Percentiles rank a stretch among this genome's conserved stretches.
These are phyloP conservation scores for Sarcoramphus papa DNA, from an alignment of 2,797 vertebrate species.

Conservation along the genomic window DNA sequence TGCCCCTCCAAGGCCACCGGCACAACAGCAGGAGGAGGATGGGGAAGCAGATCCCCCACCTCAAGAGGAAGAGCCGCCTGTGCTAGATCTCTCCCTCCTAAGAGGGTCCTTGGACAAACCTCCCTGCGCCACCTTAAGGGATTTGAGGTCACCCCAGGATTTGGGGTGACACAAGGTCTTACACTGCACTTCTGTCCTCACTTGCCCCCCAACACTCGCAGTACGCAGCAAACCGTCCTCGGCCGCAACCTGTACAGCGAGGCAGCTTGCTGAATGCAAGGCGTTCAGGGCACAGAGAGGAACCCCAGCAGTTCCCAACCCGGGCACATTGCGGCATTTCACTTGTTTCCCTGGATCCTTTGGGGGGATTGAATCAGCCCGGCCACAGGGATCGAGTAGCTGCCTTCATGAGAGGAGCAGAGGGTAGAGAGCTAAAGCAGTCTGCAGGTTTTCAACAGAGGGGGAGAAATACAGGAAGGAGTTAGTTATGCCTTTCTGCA, in stretches of 20 bases:
- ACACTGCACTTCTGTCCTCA: neutral
- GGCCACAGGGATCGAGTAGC: neutral
- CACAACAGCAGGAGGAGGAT: neutral
- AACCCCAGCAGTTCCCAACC: neutral
- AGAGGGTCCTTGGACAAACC: neutral
- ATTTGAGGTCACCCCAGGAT: neutral
- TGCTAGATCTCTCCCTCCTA: neutral
- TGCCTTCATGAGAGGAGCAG: neutral
- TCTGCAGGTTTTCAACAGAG: neutral
- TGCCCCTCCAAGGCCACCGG: neutral
- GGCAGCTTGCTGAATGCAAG: neutral
- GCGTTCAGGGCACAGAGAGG: neutral
- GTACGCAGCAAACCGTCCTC: rapidly evolving
- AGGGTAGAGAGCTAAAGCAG: neutral
- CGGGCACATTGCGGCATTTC: rapidly evolving
- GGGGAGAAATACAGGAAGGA: neutral
- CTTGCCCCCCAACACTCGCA: neutral
- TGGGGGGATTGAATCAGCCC: neutral
- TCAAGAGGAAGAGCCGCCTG: neutral
- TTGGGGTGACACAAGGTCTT: neutral
- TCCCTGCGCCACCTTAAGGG: neutral
- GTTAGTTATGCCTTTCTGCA: neutral
- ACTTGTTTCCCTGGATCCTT: neutral
- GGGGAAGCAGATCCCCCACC: neutral
- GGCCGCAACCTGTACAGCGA: neutral